A percentile compares a stretch with the other conserved stretches of the same genome.
Conservation (phyloP, 2,113 vertebrate genomes). For the Tympanuchus pallidicinctus region DNA sequence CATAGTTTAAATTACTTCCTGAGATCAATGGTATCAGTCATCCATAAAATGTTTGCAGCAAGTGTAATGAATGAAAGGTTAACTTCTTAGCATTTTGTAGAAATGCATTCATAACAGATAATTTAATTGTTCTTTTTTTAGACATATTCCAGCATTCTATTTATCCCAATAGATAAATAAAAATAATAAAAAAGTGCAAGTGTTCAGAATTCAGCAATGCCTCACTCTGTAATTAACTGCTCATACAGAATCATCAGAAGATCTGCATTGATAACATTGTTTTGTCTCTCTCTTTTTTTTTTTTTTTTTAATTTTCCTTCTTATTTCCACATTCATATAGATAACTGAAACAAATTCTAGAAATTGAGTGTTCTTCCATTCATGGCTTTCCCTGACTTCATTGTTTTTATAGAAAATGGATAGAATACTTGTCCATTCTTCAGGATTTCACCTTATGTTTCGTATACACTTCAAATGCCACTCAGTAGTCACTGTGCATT, state of each 20-base stretch:
- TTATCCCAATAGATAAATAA: neutral
- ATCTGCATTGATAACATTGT: neutral
- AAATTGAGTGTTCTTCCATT: neutral
- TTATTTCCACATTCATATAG: neutral
- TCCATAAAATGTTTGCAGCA: neutral
- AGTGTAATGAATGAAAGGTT: neutral
- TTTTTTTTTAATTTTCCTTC: neutral
- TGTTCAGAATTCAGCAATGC: neutral
- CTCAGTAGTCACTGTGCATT: neutral
- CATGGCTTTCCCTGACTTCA: neutral
- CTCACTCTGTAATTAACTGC: neutral
- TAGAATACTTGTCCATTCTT: neutral
- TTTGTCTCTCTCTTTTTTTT: neutral
- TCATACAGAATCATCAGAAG: neutral
- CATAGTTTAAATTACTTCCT: neutral
- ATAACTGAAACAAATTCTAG: neutral
- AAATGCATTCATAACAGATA: neutral
- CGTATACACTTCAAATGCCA: neutral
- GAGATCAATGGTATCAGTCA: neutral
- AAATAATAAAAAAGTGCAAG: neutral
- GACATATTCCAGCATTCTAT: neutral
- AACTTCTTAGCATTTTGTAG: neutral
- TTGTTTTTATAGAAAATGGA: neutral
- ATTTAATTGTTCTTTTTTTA: neutral
- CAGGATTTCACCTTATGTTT: neutral